A percentile compares a stretch with the other conserved stretches of the same genome.
These are phyloP conservation scores for Aricia artaxerxes DNA, from an alignment of 2,888 invertebrate genomes.

Conservation along the genomic window DNA sequence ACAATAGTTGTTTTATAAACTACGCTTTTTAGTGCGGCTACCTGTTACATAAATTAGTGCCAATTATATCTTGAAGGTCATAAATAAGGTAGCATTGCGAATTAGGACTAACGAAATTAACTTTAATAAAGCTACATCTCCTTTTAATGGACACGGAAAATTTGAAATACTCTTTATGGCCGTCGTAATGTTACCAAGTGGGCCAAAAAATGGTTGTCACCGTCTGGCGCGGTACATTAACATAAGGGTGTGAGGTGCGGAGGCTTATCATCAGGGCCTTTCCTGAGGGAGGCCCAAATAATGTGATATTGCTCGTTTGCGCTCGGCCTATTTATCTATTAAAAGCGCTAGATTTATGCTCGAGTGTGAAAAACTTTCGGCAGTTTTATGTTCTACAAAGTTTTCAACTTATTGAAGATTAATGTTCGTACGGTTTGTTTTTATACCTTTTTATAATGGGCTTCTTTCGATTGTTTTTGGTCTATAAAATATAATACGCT, in stretches of 20 bases:
- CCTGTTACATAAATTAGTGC: slow-evolving; percentile 55
- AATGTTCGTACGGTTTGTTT: slow-evolving; percentile 53
- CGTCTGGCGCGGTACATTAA: slow-evolving; percentile 79
- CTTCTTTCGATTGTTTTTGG: not conserved
- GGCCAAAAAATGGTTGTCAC: slow-evolving; percentile 81
- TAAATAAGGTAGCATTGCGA: slow-evolving; percentile 25
- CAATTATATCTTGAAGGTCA: slow-evolving; percentile 41
- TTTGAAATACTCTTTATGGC: slow-evolving; percentile 79
- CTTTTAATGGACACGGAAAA: slow-evolving; percentile 78
- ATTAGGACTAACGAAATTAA: slow-evolving; percentile 36
- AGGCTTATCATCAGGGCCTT: slow-evolving; percentile 79
- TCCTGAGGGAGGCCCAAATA: slow-evolving; percentile 80
- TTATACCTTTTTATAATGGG: not conserved
- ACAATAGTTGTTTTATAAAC: slow-evolving; percentile 69
- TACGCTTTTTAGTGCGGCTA: slow-evolving; percentile 59
- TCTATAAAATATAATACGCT: not conserved
- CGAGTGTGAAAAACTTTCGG: slow-evolving; percentile 73
- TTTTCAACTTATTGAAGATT: slow-evolving; percentile 71
- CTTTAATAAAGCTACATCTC: slow-evolving; percentile 62
- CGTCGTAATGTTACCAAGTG: slow-evolving; percentile 78
- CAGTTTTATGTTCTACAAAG: slow-evolving; percentile 74
- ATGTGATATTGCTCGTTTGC: slow-evolving; percentile 81
- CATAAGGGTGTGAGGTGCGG: slow-evolving; percentile 78
- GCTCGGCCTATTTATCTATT: slow-evolving; percentile 81
- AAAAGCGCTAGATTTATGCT: slow-evolving; percentile 76